Evolutionary conservation across 2,888 invertebrate species (phyloP).

Genomic region (Quadroppia sp.): DNA sequence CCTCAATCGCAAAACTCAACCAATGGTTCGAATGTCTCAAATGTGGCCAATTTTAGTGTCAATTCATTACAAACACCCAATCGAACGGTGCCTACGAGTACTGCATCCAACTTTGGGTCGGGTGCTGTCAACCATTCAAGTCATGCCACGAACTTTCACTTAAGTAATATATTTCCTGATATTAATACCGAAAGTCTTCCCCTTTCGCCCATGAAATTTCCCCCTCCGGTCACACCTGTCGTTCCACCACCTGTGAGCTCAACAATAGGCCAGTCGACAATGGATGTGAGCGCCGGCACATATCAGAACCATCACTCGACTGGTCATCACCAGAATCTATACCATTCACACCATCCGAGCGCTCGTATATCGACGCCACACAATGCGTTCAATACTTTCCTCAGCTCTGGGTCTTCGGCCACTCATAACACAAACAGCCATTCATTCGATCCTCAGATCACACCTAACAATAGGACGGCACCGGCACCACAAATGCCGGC

Average conservation of each 20-base stretch:
- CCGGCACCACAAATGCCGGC: conserved; percentile 8
- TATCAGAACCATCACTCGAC: neutral
- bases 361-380: conserved; percentile 22
- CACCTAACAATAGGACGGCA: conserved; percentile 3
- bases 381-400: conserved; percentile 13
- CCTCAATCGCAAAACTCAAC: conserved; percentile 43
- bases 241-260: conserved; percentile 10
- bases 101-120: conserved; percentile 37
- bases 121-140: conserved; percentile 23
- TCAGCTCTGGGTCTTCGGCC: conserved; percentile 1
- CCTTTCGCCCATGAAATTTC: conserved; percentile 46
- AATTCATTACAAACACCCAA: conserved; percentile 44
- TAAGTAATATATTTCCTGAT: conserved; percentile 47
- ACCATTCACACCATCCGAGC: conserved; percentile 17
- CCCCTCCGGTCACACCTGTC: conserved; percentile 37
- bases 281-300: neutral
- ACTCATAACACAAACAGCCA: conserved; percentile 17
- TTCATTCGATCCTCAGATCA: conserved; percentile 10
- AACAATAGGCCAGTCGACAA: neutral
- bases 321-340: conserved; percentile 31
- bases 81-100: conserved; percentile 39
- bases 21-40: conserved; percentile 44
- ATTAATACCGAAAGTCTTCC: conserved; percentile 44
- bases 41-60: conserved; percentile 44
- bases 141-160: conserved; percentile 47